These are phyloP conservation scores for Alca torda DNA, from an alignment of 2,797 vertebrate genomes.

Conservation along the genomic window DNA sequence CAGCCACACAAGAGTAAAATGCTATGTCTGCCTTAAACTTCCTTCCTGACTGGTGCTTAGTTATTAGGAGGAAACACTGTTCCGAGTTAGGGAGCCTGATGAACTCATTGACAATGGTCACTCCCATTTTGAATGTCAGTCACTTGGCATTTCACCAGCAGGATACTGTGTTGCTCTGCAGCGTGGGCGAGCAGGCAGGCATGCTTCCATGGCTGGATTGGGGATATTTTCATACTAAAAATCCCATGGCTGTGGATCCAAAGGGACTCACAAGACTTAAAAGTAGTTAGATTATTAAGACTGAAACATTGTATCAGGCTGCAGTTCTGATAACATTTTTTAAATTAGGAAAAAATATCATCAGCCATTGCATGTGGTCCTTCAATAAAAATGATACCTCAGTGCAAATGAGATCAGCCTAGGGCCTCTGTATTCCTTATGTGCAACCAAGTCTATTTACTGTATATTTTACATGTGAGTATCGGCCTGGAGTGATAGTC, in stretches of 20 bases:
- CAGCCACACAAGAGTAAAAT: not conserved
- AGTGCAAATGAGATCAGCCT: not conserved
- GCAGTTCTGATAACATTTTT: not conserved
- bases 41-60: not conserved
- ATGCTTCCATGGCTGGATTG: not conserved
- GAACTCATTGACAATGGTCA: not conserved
- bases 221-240: not conserved
- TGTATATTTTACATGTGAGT: not conserved
- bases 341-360: not conserved
- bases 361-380: not conserved
- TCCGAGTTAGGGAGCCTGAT: not conserved
- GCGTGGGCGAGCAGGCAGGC: not conserved
- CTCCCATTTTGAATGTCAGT: not conserved
- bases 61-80: not conserved
- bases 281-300: not conserved
- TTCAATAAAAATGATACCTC: not conserved
- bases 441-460: not conserved
- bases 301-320: not conserved
- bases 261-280: not conserved
- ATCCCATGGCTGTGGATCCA: not conserved
- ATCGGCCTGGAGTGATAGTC: not conserved
- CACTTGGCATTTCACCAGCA: not conserved
- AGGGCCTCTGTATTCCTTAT: not conserved
- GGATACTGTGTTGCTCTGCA: not conserved
- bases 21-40: not conserved